Base-by-base conservation (phyloP, 2,888 invertebrate genomes). In the Rhamphomyia laevipes region DNA sequence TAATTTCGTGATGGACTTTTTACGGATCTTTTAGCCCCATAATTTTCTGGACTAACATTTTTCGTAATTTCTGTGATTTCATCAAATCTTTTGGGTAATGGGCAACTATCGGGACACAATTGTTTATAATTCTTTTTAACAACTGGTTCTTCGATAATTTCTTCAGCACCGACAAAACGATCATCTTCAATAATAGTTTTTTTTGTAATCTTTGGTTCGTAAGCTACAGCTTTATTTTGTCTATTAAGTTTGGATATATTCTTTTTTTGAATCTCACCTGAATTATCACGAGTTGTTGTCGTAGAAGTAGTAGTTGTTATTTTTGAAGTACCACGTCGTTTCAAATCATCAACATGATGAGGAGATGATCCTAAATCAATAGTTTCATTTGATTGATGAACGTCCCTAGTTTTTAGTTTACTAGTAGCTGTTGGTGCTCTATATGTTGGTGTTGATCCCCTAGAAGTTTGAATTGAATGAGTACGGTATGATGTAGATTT, bases 401-500 rank as follows among this genome's bases (percentile, higher is more conserved):
- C 56, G 15, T 56, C 58, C 52, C 58, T 56, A 30, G 58, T 51
- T 48, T 70, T 58, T 17, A 65, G 52, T 15, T 59, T 61, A 13
- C 52, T 48, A 47, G 59, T 53, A 43, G 51, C 55, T 45, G 58
- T 61, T 51, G 56, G 59, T 48, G 62, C 59, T 50, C 54, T 59
- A 51, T 62, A 9, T 10, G 42, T 42, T 23, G 42, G 35, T n/a
- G 35, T 35, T 9, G 35, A 35, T 5, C 35, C 35, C 5, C 35
- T 21, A n/a, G 59, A 57, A 15, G 63, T 61, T 5, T 57, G 53
- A 18, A 66, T 60, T 37, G 53, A 50, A 33, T 70, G 68, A 52
- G 69, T 72, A 13, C 67, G 63, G 33, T 43, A 41, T 11, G 43
- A 58, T 52, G 21, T 66, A 59, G 42, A 67, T 53, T 46, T 66